Evolutionary conservation across 2,113 vertebrate species (phyloP).

Genomic region (Australoheros scitulus): DNA sequence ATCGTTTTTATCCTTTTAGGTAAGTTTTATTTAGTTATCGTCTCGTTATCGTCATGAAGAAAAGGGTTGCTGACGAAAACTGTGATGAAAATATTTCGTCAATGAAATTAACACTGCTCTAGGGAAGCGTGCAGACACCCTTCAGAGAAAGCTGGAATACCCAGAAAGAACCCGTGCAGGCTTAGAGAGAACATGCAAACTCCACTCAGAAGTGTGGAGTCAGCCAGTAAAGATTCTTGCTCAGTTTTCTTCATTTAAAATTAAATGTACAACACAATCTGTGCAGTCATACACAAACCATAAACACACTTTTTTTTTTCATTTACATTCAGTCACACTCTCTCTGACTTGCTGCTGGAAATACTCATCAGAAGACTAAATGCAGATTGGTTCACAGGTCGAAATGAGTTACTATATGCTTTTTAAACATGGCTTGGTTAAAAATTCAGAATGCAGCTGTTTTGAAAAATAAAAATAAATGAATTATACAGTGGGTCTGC

Average conservation of each 20-base stretch:
- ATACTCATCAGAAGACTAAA: not conserved
- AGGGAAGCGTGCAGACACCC: not conserved
- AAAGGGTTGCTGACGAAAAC: too few species aligned
- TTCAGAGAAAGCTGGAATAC: not conserved
- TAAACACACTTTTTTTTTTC: not conserved
- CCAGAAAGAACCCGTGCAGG: not conserved
- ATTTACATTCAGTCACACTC: not conserved
- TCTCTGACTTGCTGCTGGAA: too few species aligned
- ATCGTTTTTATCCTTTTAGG: too few species aligned
- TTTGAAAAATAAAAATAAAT: too few species aligned
- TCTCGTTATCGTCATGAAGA: too few species aligned
- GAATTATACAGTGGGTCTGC: not conserved
- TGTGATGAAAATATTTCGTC: too few species aligned
- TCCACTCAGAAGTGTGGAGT: too few species aligned
- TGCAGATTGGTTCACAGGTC: not conserved
- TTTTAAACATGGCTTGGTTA: not conserved
- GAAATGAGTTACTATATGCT: not conserved
- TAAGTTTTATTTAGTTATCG: too few species aligned
- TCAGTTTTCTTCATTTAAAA: not conserved
- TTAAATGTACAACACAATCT: not conserved
- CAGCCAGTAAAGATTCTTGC: not conserved
- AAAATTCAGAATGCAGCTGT: not conserved
- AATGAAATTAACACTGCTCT: too few species aligned
- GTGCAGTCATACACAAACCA: not conserved
- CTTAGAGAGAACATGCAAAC: not conserved